Evolutionary conservation across 1,140 invertebrate species (phyloP).

Genomic region (Bombus huntii): DNA sequence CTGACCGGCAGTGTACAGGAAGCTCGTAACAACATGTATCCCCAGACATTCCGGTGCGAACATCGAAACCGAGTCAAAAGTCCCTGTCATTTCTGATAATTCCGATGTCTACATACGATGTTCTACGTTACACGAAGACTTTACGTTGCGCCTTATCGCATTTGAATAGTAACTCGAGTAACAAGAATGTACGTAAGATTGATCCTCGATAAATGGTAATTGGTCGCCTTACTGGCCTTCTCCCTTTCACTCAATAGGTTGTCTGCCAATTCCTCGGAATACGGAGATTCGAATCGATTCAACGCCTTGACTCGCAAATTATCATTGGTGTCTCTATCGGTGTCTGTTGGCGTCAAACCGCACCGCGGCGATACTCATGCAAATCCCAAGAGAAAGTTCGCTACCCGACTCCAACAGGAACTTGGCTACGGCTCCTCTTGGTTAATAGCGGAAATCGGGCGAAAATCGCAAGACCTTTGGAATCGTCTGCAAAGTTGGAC

Average conservation of each 20-base stretch:
- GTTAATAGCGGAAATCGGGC: constrained; percentile 38
- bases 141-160: background rate
- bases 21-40: constrained; percentile 6
- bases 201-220: background rate
- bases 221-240: background rate
- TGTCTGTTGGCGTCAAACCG: constrained; percentile 35
- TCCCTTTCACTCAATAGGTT: background rate
- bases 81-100: background rate
- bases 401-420: background rate
- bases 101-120: background rate
- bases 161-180: too few species aligned
- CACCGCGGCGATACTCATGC: constrained; percentile 36
- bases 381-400: constrained; percentile 43
- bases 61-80: background rate
- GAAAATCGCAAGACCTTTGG: constrained; percentile 6
- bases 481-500: constrained; percentile 25
- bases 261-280: constrained; percentile 19
- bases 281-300: constrained; percentile 9
- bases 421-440: constrained; percentile 14
- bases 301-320: constrained; percentile 4
- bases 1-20: background rate
- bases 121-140: background rate
- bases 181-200: background rate
- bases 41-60: background rate
- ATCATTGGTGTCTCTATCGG: constrained; percentile 34